Evolutionary conservation across 2,888 invertebrate genomes (phyloP).

Genomic region (Willowsia nigromaculata): DNA sequence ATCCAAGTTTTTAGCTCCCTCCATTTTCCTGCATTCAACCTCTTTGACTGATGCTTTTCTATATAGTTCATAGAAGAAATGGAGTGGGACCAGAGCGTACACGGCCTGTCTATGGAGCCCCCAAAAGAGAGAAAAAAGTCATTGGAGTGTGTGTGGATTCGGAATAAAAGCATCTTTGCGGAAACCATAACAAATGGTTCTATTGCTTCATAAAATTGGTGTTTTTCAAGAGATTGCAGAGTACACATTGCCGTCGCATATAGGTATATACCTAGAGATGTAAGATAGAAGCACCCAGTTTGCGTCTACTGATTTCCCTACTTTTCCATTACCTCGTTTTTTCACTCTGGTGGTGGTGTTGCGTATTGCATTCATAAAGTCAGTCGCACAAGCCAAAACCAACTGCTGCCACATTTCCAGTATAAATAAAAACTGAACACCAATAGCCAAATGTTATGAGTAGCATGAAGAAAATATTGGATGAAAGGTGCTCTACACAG

Average conservation of each 20-base stretch:
- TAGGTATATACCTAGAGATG: no score
- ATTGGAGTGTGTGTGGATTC: slow-evolving; percentile 17
- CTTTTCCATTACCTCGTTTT: slow-evolving; percentile 44
- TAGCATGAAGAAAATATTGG: not conserved
- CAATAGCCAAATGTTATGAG: not conserved
- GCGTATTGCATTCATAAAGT: not conserved
- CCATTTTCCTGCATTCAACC: not conserved
- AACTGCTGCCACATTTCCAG: slow-evolving; percentile 43
- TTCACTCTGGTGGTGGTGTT: not conserved
- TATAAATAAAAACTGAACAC: not conserved
- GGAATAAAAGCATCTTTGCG: slow-evolving; percentile 38
- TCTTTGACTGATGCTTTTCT: not conserved
- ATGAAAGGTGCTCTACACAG: not conserved
- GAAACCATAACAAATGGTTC: slow-evolving; percentile 63
- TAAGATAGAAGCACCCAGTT: no score
- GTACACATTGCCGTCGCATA: no score
- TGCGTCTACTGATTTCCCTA: slow-evolving; percentile 20
- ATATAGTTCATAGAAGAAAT: not conserved
- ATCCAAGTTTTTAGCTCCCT: slow-evolving; percentile 52
- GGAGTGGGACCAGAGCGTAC: not conserved
- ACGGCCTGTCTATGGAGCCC: not conserved
- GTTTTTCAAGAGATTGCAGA: not conserved
- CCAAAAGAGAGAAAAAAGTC: slow-evolving; percentile 24
- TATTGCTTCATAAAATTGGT: slow-evolving; percentile 61
- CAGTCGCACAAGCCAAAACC: not conserved